Percentiles rank a stretch among this genome's conserved stretches.
Evolutionary conservation across 2,797 vertebrate species (phyloP).

Genomic region (Ispidina picta): DNA sequence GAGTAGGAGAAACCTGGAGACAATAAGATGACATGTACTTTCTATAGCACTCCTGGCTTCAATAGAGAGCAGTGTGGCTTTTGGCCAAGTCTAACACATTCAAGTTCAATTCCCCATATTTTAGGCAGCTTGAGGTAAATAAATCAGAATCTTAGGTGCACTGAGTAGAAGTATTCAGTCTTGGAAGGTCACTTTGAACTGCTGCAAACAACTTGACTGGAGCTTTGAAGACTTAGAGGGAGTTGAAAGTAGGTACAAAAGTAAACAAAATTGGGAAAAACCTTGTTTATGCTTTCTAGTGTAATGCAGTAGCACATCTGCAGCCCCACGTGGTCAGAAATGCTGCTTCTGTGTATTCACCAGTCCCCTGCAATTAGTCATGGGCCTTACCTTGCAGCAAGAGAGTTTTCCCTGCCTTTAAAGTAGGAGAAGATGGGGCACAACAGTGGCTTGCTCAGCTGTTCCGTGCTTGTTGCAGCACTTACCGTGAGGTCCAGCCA

Average conservation of each 20-base stretch:
- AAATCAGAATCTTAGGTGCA: neutral
- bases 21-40: neutral
- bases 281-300: neutral
- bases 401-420: neutral
- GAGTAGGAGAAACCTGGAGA: neutral
- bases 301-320: neutral
- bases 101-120: neutral
- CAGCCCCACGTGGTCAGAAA: neutral
- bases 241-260: neutral
- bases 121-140: neutral
- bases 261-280: neutral
- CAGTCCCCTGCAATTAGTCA: neutral
- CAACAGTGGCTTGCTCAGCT: neutral
- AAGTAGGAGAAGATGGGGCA: neutral
- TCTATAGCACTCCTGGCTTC: neutral
- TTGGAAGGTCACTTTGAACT: neutral
- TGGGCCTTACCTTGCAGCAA: neutral
- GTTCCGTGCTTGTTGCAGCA: fast-evolving
- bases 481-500: neutral
- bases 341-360: neutral
- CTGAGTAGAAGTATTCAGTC: neutral
- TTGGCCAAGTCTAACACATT: neutral
- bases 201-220: neutral
- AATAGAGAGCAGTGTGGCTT: neutral
- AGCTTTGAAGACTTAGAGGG: neutral